Evolutionary conservation across 1,140 invertebrate species (phyloP).

Genomic region (Drosophila equinoxialis): DNA sequence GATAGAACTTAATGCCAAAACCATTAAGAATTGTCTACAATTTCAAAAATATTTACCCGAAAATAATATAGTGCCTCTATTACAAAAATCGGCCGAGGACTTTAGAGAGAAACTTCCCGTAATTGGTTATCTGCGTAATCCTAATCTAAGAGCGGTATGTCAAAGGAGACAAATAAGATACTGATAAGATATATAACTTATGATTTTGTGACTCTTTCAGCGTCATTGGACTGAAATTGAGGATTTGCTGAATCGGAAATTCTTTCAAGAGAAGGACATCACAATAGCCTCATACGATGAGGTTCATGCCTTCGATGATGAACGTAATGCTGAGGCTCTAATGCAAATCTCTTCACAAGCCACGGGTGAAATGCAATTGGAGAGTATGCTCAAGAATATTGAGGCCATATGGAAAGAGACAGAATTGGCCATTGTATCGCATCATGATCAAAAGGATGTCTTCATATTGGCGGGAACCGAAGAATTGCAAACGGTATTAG

Average conservation of each 20-base stretch:
- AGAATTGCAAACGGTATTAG: slow-evolving; percentile 91
- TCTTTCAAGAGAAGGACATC: slow-evolving; percentile 87
- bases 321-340: slow-evolving; percentile 86
- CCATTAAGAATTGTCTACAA: slow-evolving; percentile 88
- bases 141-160: slow-evolving; percentile 69
- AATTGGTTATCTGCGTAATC: slow-evolving; percentile 76
- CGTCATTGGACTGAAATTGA: slow-evolving; percentile 94
- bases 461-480: slow-evolving; percentile 92
- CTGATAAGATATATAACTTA: background rate
- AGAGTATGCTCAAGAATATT: slow-evolving; percentile 91
- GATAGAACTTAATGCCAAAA: slow-evolving; percentile 86
- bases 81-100: slow-evolving; percentile 89
- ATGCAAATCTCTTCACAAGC: slow-evolving; percentile 93
- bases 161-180: too few relatives aligned
- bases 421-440: slow-evolving; percentile 89
- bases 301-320: slow-evolving; percentile 87
- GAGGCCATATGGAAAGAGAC: slow-evolving; percentile 91
- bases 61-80: slow-evolving; percentile 89
- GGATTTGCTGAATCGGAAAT: slow-evolving; percentile 87
- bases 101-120: slow-evolving; percentile 87
- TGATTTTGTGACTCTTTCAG: slow-evolving; percentile 12
- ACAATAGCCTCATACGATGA: slow-evolving; percentile 88
- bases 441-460: slow-evolving; percentile 92
- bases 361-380: slow-evolving; percentile 92
- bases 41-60: slow-evolving; percentile 90